Base-by-base conservation (phyloP, 2,888 invertebrate genomes). In the Xestia c-nigrum region DNA sequence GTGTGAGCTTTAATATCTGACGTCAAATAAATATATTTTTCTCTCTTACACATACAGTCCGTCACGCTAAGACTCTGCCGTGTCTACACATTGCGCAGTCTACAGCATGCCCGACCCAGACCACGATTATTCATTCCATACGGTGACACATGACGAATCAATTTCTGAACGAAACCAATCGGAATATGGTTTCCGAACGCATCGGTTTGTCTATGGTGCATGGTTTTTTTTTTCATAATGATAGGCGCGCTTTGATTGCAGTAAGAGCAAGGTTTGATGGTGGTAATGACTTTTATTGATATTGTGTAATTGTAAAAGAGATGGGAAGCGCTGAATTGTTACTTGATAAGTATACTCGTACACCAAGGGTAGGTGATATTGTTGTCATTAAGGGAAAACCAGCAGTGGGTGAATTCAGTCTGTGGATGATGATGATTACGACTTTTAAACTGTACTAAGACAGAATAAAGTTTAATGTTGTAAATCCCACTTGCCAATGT, bases 101-200 rank as follows among this genome's bases (percentile, higher is more conserved):
- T 88, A 86, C 82, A 80, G 82, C 80, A 86, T 84, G 90, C 87
- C 81, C 84, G 80, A 87, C 88, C 87, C 89, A 61, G 72, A 89
- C 91, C 88, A 91, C 94, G 93, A 96, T 96, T 96, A 96, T 92
- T 96, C 96, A 96, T 96, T 96, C 91, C 93, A 78, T 91, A 95
- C 95, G 96, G 96, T 91, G 95, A 96, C 96, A 96, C 93, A 94
- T 95, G 92, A 96, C 96, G 95, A 96, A 96, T 96, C 96, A 94
- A 96, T 95, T 89, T 90, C 90, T 93, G 94, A 92, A 92, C 92
- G 90, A 91, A 93, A 93, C 93, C 91, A 91, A 92, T 89, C 82
- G 87, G 81, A 87, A 89, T 88, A 88, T 88, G 86, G 83, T 88
- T 86, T 87, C 85, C 83, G 88, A 88, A 87, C 86, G 87, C 81